Conservation (phyloP, 2,888 invertebrate species). For the Sthenelais limicola region DNA sequence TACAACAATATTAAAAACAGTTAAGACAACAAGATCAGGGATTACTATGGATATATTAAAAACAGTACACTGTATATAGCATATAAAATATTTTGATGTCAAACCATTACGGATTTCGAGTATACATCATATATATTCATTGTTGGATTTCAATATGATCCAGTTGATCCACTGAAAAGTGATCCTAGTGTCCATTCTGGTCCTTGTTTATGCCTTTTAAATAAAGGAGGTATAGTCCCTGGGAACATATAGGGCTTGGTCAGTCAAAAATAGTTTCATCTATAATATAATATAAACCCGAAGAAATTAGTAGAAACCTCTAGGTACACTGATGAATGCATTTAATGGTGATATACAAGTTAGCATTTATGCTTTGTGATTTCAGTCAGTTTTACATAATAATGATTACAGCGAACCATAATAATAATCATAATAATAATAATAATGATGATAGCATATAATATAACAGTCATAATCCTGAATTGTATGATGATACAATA, state of each 20-base stretch:
- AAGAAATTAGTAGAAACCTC: slow-evolving; percentile 38
- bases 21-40: too few relatives aligned
- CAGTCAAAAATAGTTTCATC: slow-evolving; percentile 40
- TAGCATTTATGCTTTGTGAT: slow-evolving; percentile 39
- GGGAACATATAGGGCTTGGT: slow-evolving; percentile 32
- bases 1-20: too few relatives aligned
- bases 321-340: slow-evolving; percentile 37
- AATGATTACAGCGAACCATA: slow-evolving; percentile 39
- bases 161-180: too few relatives aligned
- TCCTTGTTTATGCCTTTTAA: too few relatives aligned
- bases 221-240: slow-evolving; percentile 32
- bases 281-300: slow-evolving; percentile 40
- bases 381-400: slow-evolving; percentile 40
- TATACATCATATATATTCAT: too few relatives aligned
- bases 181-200: slow-evolving; percentile 13
- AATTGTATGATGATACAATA: slow-evolving; percentile 36
- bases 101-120: too few relatives aligned
- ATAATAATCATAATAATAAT: slow-evolving; percentile 33
- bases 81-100: too few relatives aligned
- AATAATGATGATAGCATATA: slow-evolving; percentile 26
- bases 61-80: too few relatives aligned
- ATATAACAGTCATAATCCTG: slow-evolving; percentile 40
- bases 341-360: slow-evolving; percentile 37
- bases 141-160: too few relatives aligned
- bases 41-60: too few relatives aligned